A percentile compares a stretch with the other conserved stretches of the same genome.
Evolutionary conservation across 1,140 invertebrate species (phyloP).

Genomic region (Drosophila pachea): DNA sequence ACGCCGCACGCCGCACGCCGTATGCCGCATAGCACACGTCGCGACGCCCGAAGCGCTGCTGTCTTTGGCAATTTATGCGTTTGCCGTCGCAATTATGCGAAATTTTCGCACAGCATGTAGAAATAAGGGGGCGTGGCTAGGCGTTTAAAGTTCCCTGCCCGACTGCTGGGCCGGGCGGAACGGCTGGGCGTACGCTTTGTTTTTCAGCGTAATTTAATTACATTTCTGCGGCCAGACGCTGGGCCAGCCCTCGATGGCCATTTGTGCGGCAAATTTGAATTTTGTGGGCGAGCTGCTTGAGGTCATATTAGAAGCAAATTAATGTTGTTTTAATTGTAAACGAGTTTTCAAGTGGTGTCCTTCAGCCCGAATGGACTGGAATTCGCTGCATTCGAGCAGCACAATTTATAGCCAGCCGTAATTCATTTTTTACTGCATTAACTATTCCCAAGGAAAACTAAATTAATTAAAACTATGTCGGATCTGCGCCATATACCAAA

Average conservation of each 20-base stretch:
- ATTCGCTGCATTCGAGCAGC: too few relatives aligned
- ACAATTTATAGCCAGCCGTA: not conserved
- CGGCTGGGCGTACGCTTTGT: conserved; percentile 16
- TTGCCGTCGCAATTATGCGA: conserved; percentile 74
- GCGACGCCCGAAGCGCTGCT: conserved; percentile 51
- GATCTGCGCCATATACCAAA: not conserved
- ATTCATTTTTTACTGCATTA: not conserved
- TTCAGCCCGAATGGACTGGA: too few relatives aligned
- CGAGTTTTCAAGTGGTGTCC: conserved; percentile 49
- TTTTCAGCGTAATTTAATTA: conserved; percentile 74
- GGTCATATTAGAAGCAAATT: conserved; percentile 73
- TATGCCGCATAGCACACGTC: conserved; percentile 15
- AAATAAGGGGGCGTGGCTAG: conserved; percentile 55
- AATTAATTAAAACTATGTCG: conserved; percentile 7
- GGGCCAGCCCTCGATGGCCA: conserved; percentile 18
- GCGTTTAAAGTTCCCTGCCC: conserved; percentile 53
- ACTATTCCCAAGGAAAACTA: not conserved
- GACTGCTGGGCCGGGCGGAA: not conserved
- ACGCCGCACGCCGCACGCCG: conserved; percentile 19
- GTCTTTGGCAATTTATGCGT: conserved; percentile 76
- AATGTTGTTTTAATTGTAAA: conserved; percentile 77
- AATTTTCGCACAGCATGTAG: conserved; percentile 68
- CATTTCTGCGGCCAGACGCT: conserved; percentile 65
- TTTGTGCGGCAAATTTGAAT: conserved; percentile 61
- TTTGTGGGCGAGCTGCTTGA: conserved; percentile 64